Conservation (phyloP, 2,113 vertebrate species). For the Myrmecophaga tridactyla region DNA sequence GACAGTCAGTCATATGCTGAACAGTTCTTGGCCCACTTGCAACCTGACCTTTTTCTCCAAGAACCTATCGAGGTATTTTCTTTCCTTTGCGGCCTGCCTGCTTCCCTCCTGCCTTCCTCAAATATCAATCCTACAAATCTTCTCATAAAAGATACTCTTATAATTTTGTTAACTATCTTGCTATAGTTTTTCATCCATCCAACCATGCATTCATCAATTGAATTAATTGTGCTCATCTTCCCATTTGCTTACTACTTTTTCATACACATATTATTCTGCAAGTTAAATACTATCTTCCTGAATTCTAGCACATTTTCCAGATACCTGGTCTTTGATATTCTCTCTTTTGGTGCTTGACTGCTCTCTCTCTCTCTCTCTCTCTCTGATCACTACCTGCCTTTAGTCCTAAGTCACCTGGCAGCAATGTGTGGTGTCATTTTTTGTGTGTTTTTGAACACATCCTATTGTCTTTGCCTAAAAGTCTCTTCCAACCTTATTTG, state of each 20-base stretch:
- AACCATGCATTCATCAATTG: not conserved
- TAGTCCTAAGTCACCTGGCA: not conserved
- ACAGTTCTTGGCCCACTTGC: not conserved
- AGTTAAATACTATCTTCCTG: not conserved
- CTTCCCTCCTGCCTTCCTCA: not conserved
- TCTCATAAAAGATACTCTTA: not conserved
- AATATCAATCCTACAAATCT: not conserved
- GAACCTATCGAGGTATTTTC: not conserved
- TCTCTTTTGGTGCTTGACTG: not conserved
- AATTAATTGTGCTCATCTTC: not conserved
- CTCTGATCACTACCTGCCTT: not conserved
- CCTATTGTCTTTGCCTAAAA: not conserved
- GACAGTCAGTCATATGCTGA: not conserved
- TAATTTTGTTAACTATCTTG: not conserved
- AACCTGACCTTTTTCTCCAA: not conserved
- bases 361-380: slow-evolving; percentile 23
- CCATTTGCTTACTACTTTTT: not conserved
- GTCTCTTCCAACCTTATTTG: not conserved
- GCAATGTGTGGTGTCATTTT: not conserved
- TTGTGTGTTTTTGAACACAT: not conserved
- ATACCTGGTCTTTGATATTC: not conserved
- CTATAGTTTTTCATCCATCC: not conserved
- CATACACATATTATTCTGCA: not conserved
- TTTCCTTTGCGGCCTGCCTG: not conserved
- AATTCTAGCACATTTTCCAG: not conserved